A percentile compares a stretch with the other conserved stretches of the same genome.
Evolutionary conservation across 2,888 invertebrate species (phyloP).

Genomic region (Ophion slaviceki): DNA sequence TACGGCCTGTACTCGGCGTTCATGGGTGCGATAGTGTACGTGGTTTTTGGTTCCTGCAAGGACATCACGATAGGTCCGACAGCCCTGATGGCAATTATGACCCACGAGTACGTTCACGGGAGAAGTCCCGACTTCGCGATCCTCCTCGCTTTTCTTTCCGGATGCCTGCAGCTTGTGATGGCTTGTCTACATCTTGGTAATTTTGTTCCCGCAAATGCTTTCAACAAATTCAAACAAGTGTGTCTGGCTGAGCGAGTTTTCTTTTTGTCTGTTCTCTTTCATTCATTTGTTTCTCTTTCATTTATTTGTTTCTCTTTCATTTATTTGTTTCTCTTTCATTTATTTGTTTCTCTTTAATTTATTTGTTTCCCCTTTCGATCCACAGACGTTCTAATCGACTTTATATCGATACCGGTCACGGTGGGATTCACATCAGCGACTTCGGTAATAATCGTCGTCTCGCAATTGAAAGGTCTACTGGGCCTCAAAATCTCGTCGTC

Average conservation of each 20-base stretch:
- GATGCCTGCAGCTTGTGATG: slow-evolving; percentile 92
- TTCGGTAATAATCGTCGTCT: slow-evolving; percentile 94
- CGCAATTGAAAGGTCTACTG: slow-evolving; percentile 91
- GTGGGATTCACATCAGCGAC: slow-evolving; percentile 96
- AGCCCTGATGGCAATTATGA: slow-evolving; percentile 97
- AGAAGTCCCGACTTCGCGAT: slow-evolving; percentile 92
- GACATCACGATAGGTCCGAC: slow-evolving; percentile 96
- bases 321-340: not conserved
- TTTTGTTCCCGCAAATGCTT: not conserved
- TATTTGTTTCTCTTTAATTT: not conserved
- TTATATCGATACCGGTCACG: slow-evolving; percentile 95
- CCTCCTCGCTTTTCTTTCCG: slow-evolving; percentile 92
- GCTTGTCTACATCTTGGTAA: slow-evolving; percentile 92
- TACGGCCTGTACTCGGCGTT: slow-evolving; percentile 98
- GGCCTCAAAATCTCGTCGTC: slow-evolving; percentile 90
- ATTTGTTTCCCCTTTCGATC: slow-evolving; percentile 1
- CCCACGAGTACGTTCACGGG: slow-evolving; percentile 90
- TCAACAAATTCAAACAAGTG: not conserved
- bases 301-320: no score
- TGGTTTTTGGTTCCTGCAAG: slow-evolving; percentile 94
- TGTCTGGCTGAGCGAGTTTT: no score
- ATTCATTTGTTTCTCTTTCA: not conserved
- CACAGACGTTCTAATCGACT: slow-evolving; percentile 93
- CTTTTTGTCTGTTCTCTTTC: no score
- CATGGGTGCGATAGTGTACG: slow-evolving; percentile 96